phyloP scores from a whole-genome alignment of 2,113 vertebrate genomes.

The Pygoscelis adeliae region DNA sequence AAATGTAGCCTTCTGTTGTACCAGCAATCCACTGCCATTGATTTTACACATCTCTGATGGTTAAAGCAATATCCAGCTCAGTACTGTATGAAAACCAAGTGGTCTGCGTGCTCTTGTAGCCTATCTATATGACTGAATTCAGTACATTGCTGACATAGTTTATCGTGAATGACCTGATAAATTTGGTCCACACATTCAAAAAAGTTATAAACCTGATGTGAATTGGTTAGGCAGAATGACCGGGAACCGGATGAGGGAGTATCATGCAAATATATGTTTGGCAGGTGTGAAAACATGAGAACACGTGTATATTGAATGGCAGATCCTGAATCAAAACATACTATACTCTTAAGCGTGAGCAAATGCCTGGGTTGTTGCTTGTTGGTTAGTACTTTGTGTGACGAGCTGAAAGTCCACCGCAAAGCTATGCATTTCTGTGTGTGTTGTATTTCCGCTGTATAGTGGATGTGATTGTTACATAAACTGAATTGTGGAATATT shows the following conservation, averaged over 20 bases:
- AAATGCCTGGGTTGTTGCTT: not conserved
- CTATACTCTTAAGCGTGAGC: not conserved
- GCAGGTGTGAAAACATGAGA: not conserved
- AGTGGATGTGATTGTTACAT: not conserved
- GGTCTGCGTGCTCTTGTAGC: not conserved
- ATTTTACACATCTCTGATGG: not conserved
- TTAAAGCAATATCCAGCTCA: not conserved
- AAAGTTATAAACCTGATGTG: not conserved
- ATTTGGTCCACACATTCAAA: not conserved
- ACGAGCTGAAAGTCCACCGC: not conserved
- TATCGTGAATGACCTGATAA: not conserved
- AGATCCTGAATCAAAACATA: not conserved
- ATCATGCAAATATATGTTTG: not conserved
- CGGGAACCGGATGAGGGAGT: not conserved
- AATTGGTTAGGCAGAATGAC: not conserved
- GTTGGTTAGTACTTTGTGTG: not conserved
- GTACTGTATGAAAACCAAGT: not conserved
- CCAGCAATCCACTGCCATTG: not conserved
- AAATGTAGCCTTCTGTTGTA: not conserved
- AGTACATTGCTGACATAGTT: not conserved
- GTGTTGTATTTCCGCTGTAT: not conserved
- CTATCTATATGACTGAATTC: not conserved
- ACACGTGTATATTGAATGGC: fast-evolving
- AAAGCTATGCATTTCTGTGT: fast-evolving
- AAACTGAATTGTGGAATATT: not conserved